Evolutionary conservation across 2,888 invertebrate genomes (phyloP).

Genomic region (Aphodius granarius): DNA sequence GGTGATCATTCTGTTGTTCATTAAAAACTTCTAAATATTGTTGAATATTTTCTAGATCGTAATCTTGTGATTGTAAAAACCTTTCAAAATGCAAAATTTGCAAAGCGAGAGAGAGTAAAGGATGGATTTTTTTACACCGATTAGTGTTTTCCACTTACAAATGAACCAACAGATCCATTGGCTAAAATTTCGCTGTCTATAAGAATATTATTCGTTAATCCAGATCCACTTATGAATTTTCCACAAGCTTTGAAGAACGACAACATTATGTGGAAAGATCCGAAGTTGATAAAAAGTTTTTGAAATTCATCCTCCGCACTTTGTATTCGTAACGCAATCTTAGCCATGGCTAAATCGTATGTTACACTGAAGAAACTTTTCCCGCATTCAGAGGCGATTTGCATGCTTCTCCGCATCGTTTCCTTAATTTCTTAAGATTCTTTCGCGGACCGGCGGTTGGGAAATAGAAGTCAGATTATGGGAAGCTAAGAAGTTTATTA

Average conservation of each 20-base stretch:
- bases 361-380: slow-evolving; percentile 3
- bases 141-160: slow-evolving; percentile 37
- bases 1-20: not conserved
- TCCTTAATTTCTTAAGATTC: no score
- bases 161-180: slow-evolving; percentile 35
- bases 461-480: no score
- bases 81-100: slow-evolving; percentile 37
- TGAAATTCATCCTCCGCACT: slow-evolving; percentile 18
- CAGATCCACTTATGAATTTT: slow-evolving; percentile 35
- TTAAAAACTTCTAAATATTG: slow-evolving; percentile 32
- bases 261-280: slow-evolving; percentile 39
- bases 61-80: slow-evolving; percentile 27
- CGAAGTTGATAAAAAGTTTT: slow-evolving; percentile 37
- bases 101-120: slow-evolving; percentile 34
- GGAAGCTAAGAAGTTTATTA: no score
- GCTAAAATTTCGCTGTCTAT: slow-evolving; percentile 36
- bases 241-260: slow-evolving; percentile 38
- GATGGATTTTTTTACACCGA: slow-evolving; percentile 31
- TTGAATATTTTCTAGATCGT: slow-evolving; percentile 8
- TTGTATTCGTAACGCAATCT: not conserved
- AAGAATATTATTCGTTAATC: slow-evolving; percentile 32
- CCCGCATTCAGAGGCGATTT: slow-evolving; percentile 17
- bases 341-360: not conserved
- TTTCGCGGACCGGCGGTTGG: no score
- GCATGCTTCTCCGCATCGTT: slow-evolving; percentile 14